Base-by-base conservation (phyloP, 53 echinoderm and acorn worm species). In the Paelopatides confundens region DNA sequence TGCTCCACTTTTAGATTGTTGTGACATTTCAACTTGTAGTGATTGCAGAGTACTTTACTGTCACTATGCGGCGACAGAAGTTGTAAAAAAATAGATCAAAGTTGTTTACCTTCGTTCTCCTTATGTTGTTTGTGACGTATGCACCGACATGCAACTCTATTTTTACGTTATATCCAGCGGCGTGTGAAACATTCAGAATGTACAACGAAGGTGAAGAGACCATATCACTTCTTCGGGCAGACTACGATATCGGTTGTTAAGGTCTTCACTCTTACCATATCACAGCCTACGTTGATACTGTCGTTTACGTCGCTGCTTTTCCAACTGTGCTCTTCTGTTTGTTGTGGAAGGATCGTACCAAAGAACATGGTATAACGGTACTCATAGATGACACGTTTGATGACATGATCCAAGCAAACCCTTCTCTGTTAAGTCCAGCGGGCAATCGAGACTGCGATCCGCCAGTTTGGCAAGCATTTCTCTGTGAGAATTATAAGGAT, bases 401-500 rank as follows among this genome's bases (percentile, higher is more conserved):
- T 17, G 1, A n/a, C n/a, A n/a, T n/a, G n/a, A n/a, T n/a, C n/a
- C n/a, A n/a, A n/a, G n/a, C n/a, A n/a, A n/a, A n/a, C 30, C 14
- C 21, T 2, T 21, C 34, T 3, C 33, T 17, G 0, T 6, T 36
- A 6, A 21, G 35, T 17, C 34, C 33, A 35, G 1, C 21, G 33
- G 21, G 35, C 34, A 4, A 10, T 3, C 13, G 1, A 8, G 69
- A 69, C n/a, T 21, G 17, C 21, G 35, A 21, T 2, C 1, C 69
- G 21, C 69, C 69, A 69, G n/a, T 69, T 18, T 69, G 69, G 69
- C n/a, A 32, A n/a, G 11, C 9, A 2, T 69, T 69, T 69, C 69
- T 69, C 69, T 31, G 69, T 33, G 69, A 69, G n/a, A 69, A 69
- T 36, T 69, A 69, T 34, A 69, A 33, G 36, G 14, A 33, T 30